Conservation (phyloP, 2,888 invertebrate species). For the Calliphora vomitoria region DNA sequence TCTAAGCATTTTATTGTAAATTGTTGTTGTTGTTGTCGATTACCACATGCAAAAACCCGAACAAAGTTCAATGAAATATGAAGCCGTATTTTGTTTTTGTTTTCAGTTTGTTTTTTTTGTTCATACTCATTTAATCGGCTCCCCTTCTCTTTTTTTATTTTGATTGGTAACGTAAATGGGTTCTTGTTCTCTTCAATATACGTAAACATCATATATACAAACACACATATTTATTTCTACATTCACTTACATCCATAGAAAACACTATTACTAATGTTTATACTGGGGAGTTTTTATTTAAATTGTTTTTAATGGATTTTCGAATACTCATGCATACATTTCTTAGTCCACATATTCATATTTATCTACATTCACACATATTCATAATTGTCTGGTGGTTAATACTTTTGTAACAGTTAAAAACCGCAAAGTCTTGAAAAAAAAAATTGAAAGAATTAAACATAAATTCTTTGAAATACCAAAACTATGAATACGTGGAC, state of each 20-base stretch:
- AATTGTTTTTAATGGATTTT: constrained; percentile 66
- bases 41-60: constrained; percentile 51
- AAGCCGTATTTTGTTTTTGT: constrained; percentile 69
- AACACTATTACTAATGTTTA: background rate
- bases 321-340: background rate
- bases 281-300: constrained; percentile 4
- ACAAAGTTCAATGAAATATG: constrained; percentile 74
- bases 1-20: constrained; percentile 62
- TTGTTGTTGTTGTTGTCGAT: constrained; percentile 45
- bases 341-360: background rate
- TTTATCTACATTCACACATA: background rate
- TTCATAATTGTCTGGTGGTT: background rate
- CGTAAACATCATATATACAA: background rate
- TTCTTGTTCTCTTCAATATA: constrained; percentile 34
- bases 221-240: background rate
- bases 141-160: constrained; percentile 52
- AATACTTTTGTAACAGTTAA: background rate
- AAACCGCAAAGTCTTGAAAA: too few species aligned
- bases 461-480: too few species aligned
- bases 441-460: too few species aligned
- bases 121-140: constrained; percentile 26
- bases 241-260: constrained; percentile 4
- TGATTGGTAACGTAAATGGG: constrained; percentile 43
- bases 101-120: background rate
- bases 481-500: too few species aligned